Evolutionary conservation across 2,888 invertebrate genomes (phyloP), one percentile per base, ranked within the genome.

Genomic region (Lepas anatifera): DNA sequence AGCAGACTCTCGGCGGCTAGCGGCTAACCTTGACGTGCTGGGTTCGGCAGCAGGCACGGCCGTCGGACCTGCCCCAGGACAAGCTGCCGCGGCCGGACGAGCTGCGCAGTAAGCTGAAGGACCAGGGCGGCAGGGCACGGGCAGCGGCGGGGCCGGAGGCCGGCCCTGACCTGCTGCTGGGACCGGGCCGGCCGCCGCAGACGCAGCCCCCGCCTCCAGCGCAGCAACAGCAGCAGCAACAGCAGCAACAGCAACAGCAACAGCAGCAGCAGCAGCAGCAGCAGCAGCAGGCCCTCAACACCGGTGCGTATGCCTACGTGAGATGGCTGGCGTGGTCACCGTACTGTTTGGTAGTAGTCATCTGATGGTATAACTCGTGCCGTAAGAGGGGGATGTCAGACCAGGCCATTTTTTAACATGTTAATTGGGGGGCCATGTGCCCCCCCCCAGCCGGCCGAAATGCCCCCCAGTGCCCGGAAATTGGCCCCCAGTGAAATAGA

Each of bases 1-100:
- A n/a, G n/a, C n/a, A n/a, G n/a, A n/a, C n/a, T n/a, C n/a, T n/a
- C n/a, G n/a, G n/a, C n/a, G n/a, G n/a, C n/a, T n/a, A n/a, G n/a
- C n/a, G n/a, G n/a, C n/a, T n/a, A n/a, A n/a, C n/a, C n/a, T n/a
- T n/a, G n/a, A n/a, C n/a, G n/a, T n/a, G n/a, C n/a, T n/a, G n/a
- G n/a, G n/a, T n/a, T n/a, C 37, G 18, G 13, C 35, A 18, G 39
- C 64, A 64, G 68, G 48, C 27, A 25, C 43, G 48, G 32, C 68
- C 67, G 35, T 50, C 64, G 10, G 67, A 46, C 18, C 39, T 70
- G 63, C 70, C 70, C 4, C 70, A 70, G 50, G 67, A 70, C 66
- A 66, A 66, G n/a, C 67, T 70, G 39, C 70, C 70, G 48, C 41
- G 67, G 37, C 22, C 22, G 3, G 39, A 64, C n/a, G 70, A 70